These are phyloP conservation scores for Raja brachyura DNA, from an alignment of 2,113 vertebrate species.

Conservation along the genomic window DNA sequence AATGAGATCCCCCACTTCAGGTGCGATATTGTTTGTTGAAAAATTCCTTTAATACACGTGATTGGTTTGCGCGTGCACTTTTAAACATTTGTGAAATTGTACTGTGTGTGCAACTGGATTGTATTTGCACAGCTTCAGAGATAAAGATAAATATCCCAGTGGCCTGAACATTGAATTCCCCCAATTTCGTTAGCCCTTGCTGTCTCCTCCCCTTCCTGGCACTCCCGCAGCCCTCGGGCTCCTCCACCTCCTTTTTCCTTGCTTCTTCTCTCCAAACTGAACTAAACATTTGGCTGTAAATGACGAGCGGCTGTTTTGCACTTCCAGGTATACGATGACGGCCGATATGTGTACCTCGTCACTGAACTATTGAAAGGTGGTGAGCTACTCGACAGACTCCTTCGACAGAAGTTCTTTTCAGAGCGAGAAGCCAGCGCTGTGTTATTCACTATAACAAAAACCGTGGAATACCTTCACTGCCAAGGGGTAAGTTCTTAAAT, in stretches of 20 bases:
- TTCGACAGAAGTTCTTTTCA: conserved; percentile 90
- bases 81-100: neutral
- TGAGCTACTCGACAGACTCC: conserved; percentile 86
- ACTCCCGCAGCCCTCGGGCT: too few species aligned
- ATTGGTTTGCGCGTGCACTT: too few species aligned
- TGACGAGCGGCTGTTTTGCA: neutral
- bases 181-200: too few species aligned
- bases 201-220: too few species aligned
- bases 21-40: too few species aligned
- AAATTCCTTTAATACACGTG: neutral
- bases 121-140: too few species aligned
- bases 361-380: conserved; percentile 95
- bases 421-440: conserved; percentile 89
- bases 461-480: conserved; percentile 93
- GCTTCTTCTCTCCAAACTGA: too few species aligned
- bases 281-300: neutral
- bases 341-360: conserved; percentile 85
- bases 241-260: too few species aligned
- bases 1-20: too few species aligned
- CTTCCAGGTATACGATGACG: conserved; percentile 84
- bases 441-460: conserved; percentile 85
- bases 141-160: too few species aligned
- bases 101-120: neutral
- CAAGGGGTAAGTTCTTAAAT: conserved; percentile 73
- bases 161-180: too few species aligned